These are phyloP conservation scores for Sphenodon punctatus DNA, from an alignment of 2,797 vertebrate species.

Conservation along the genomic window DNA sequence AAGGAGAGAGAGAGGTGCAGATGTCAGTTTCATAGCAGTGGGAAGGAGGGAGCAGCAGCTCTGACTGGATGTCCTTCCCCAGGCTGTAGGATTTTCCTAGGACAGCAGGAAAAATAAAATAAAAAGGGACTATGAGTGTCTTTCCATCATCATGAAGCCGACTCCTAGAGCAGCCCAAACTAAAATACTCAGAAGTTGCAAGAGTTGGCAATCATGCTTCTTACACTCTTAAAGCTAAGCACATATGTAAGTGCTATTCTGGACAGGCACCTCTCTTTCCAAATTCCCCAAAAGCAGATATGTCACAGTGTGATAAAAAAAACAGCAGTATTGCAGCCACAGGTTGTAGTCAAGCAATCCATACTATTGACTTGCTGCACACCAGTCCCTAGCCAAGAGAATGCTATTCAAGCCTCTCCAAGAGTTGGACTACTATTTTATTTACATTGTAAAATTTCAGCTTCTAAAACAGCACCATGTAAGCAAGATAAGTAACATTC, in stretches of 20 bases:
- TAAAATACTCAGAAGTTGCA: too few species aligned
- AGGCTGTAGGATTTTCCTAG: too few species aligned
- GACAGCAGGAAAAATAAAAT: too few species aligned
- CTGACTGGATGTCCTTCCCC: too few species aligned
- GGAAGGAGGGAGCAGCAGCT: too few species aligned
- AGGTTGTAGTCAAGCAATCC: background rate
- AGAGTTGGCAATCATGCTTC: too few species aligned
- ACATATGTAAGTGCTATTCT: background rate
- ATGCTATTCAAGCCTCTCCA: background rate
- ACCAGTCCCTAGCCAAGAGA: background rate
- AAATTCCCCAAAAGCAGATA: too few species aligned
- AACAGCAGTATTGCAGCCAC: background rate
- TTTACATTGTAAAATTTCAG: background rate
- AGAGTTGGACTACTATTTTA: slow-evolving; percentile 36
- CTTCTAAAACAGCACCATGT: background rate
- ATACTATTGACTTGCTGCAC: background rate
- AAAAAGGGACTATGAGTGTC: too few species aligned
- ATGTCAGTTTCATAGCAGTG: too few species aligned
- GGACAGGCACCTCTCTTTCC: background rate
- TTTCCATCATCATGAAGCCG: too few species aligned
- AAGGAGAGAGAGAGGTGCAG: too few species aligned
- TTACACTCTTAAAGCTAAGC: background rate
- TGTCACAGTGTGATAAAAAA: background rate
- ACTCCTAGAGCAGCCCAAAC: too few species aligned
- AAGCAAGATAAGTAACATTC: slow-evolving; percentile 1